Evolutionary conservation across 1,140 invertebrate genomes (phyloP), one percentile per base, ranked within the genome.

Genomic region (Acromyrmex echinatior): DNA sequence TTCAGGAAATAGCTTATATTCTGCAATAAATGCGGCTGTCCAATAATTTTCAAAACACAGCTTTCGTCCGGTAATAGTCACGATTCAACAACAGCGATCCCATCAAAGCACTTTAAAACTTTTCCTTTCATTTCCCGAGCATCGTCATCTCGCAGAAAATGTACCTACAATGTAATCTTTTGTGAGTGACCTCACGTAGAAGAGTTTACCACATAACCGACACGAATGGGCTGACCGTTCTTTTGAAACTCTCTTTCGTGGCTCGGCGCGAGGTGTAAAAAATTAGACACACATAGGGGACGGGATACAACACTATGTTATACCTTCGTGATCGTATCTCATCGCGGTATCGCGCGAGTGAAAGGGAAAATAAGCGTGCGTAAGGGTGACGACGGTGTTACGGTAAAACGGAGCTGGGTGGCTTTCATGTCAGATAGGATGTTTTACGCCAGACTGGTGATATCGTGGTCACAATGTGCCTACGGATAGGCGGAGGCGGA

Each of bases 341-440:
- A 18, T 65, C 21, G 39, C 39, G 16, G 39, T 78, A 78, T 79
- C 62, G 45, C 60, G 51, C 62, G 28, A 66, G 49, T 39, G 66
- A 74, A 35, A 74, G 70, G 56, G 45, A 84, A 60, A 71, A 86
- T 74, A 65, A 51, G 58, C 4, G 45, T 25, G 25, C 49, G 51
- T n/a, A 28, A 65, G 71, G 35, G 39, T n/a, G 87, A 70, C 12
- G 80, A 63, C n/a, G 68, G 62, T 60, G 62, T 86, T 77, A 53
- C 35, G 56, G 68, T 49, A 87, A 87, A 74, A 81, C 39, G 76
- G 18, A n/a, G 35, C 63, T 39, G 35, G 28, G 21, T 71, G 71
- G 76, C 86, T 89, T 90, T 90, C 87, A 87, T 16, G 87, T 2
- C 45, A 76, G 63, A 89, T 92, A 88, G 86, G 71, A 86, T 84